phyloP scores from a whole-genome alignment of 1,140 invertebrate species.

The Mamestra configurata region DNA sequence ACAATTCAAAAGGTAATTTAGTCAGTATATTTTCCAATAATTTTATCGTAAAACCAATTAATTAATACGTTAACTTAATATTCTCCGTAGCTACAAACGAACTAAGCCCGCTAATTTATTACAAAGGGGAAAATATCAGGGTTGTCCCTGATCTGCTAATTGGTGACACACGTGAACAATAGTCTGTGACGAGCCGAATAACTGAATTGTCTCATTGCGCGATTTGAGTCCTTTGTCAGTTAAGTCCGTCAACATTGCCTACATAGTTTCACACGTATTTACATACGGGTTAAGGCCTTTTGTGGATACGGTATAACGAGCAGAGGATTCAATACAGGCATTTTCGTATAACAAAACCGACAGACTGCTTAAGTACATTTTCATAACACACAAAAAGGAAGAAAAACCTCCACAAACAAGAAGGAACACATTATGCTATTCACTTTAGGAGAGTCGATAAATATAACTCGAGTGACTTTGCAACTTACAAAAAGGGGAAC shows the following conservation, averaged over 20 bases:
- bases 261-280: conserved; percentile 18
- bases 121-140: conserved; percentile 23
- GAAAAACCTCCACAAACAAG: conserved; percentile 36
- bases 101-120: conserved; percentile 13
- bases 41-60: neutral
- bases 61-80: neutral
- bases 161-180: conserved; percentile 22
- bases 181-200: conserved; percentile 35
- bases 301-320: neutral
- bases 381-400: conserved; percentile 16
- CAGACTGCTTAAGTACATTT: conserved; percentile 12
- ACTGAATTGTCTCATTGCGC: conserved; percentile 39
- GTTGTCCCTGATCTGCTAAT: conserved; percentile 3
- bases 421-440: conserved; percentile 56
- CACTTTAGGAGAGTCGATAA: conserved; percentile 62
- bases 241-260: conserved; percentile 8
- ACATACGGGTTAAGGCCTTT: conserved; percentile 2
- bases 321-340: neutral
- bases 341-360: neutral
- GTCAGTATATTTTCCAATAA: neutral
- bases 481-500: conserved; percentile 66
- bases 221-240: conserved; percentile 39
- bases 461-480: conserved; percentile 70
- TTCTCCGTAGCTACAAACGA: neutral
- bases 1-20: too few species aligned